Evolutionary conservation across 2,113 vertebrate species (phyloP).

Genomic region (Geococcyx californianus): DNA sequence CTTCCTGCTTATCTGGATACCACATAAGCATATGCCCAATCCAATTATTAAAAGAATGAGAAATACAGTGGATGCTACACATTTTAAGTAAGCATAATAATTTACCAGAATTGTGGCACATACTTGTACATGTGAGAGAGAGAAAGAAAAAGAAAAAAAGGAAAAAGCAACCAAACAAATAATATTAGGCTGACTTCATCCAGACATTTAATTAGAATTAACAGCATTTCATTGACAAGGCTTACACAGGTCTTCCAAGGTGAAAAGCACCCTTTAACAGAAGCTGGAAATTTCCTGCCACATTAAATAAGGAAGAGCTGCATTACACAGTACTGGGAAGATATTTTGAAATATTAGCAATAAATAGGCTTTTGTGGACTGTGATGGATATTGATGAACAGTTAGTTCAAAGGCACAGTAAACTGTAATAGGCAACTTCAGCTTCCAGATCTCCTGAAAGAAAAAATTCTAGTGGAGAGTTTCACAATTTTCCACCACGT

Average conservation of each 20-base stretch:
- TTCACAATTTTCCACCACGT: conserved; percentile 44
- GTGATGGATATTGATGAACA: neutral
- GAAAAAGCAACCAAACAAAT: neutral
- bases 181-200: neutral
- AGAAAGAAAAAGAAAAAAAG: neutral
- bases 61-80: conserved; percentile 2
- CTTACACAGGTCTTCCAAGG: neutral
- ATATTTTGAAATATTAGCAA: neutral
- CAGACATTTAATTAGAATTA: neutral
- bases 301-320: neutral
- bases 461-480: neutral
- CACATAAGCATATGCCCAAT: conserved; percentile 75
- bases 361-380: neutral
- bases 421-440: neutral
- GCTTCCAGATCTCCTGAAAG: neutral
- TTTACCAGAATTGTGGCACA: neutral
- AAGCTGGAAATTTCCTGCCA: neutral
- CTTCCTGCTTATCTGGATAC: conserved; percentile 77
- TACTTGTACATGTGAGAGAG: neutral
- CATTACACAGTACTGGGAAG: neutral
- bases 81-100: conserved; percentile 29
- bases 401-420: neutral
- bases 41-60: conserved; percentile 64
- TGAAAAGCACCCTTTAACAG: neutral
- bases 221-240: neutral